Conservation (phyloP, 2,113 vertebrate genomes). For the Eulacestoma nigropectus region DNA sequence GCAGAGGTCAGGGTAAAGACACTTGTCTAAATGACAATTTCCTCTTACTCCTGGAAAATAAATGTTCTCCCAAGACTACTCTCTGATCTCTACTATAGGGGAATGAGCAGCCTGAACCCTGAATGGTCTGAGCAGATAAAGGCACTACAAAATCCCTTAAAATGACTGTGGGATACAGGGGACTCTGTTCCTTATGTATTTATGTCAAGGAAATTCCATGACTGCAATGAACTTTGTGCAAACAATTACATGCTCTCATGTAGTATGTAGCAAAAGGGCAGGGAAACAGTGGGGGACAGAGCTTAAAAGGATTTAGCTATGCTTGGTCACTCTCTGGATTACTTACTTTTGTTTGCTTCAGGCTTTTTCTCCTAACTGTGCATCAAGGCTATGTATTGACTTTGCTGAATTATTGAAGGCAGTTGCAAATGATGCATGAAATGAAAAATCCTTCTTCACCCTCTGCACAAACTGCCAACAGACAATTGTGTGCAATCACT, state of each 20-base stretch:
- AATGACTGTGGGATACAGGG: background rate
- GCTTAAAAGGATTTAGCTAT: background rate
- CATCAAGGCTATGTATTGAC: slow-evolving; percentile 33
- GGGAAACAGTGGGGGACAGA: background rate
- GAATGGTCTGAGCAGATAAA: background rate
- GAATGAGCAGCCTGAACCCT: background rate
- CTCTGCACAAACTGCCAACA: background rate
- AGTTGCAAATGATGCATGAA: slow-evolving; percentile 63
- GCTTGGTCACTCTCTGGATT: background rate
- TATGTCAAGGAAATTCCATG: background rate
- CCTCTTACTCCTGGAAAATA: background rate
- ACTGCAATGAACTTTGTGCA: background rate
- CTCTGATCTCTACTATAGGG: background rate
- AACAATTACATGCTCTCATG: background rate
- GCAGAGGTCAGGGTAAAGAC: background rate
- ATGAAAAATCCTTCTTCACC: slow-evolving; percentile 44
- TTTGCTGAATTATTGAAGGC: slow-evolving; percentile 49
- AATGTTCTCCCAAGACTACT: background rate
- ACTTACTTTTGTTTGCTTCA: slow-evolving; percentile 4
- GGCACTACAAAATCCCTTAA: background rate
- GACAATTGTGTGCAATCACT: background rate
- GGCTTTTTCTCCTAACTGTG: slow-evolving; percentile 27
- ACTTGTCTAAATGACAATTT: background rate
- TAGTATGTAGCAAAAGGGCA: background rate
- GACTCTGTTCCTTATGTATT: background rate